Conservation (phyloP, 2,113 vertebrate species). For the Podiceps cristatus region DNA sequence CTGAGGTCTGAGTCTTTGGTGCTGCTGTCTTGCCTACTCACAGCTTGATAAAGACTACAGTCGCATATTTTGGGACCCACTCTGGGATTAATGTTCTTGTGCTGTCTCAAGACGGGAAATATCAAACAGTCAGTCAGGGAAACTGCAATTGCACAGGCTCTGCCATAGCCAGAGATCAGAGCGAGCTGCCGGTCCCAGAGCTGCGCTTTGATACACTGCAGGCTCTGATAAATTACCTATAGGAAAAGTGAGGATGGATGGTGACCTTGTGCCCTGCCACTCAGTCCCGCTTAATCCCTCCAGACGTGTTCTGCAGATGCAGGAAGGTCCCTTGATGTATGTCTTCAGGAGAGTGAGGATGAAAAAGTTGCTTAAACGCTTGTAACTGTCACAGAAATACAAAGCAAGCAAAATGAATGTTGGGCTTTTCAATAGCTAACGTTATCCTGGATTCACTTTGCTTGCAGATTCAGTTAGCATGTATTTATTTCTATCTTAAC, state of each 20-base stretch:
- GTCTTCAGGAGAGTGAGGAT: not conserved
- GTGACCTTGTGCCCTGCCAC: not conserved
- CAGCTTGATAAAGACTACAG: not conserved
- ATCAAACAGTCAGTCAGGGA: not conserved
- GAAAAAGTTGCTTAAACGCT: not conserved
- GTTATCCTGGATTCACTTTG: not conserved
- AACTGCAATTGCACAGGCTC: not conserved
- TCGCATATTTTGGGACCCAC: not conserved
- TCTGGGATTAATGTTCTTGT: not conserved
- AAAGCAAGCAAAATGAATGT: not conserved
- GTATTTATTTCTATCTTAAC: not conserved
- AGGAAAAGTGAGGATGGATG: not conserved
- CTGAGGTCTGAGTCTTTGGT: not conserved
- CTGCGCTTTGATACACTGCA: not conserved
- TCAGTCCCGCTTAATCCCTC: not conserved
- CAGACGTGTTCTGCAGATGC: not conserved
- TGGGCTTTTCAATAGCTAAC: not conserved
- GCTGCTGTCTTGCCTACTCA: not conserved
- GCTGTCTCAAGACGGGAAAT: not conserved
- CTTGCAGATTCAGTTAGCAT: not conserved
- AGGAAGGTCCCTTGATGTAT: not conserved
- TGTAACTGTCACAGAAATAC: slow-evolving; percentile 32
- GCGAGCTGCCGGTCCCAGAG: not conserved
- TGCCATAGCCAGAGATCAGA: not conserved
- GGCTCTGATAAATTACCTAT: not conserved